Conservation (phyloP, 2,797 vertebrate species). For the Pseudotriccus pelzelni region DNA sequence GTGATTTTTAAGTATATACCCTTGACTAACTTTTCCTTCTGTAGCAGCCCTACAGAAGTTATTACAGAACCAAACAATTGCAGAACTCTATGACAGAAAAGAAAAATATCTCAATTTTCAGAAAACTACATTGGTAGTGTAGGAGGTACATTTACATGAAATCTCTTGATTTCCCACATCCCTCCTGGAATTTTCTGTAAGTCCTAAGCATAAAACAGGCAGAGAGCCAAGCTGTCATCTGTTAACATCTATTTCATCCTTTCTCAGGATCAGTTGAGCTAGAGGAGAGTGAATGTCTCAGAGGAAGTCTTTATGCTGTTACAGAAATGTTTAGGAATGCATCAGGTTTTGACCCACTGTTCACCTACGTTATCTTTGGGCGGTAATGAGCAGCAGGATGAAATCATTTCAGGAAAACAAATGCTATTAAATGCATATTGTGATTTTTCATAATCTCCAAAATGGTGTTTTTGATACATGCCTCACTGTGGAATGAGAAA, state of each 20-base stretch:
- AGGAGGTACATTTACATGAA: conserved; percentile 5
- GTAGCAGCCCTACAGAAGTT: neutral
- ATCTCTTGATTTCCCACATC: conserved; percentile 5
- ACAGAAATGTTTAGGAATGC: neutral
- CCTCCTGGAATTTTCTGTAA: neutral
- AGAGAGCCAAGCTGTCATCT: neutral
- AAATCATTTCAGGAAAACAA: neutral
- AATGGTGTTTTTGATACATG: neutral
- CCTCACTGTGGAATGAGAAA: neutral
- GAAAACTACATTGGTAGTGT: neutral
- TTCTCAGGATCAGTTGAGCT: neutral
- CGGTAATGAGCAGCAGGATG: neutral
- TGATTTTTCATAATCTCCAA: neutral
- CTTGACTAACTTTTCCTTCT: neutral
- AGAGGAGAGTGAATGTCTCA: neutral
- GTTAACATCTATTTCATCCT: conserved; percentile 19
- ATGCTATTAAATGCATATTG: neutral
- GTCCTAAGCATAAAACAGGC: neutral
- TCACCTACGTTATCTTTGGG: neutral
- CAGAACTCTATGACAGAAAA: neutral
- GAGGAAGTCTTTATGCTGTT: neutral
- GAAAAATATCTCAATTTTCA: neutral
- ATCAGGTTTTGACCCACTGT: neutral
- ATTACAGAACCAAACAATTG: neutral
- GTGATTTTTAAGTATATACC: neutral